Percentiles rank a stretch among this genome's conserved stretches.
These are phyloP conservation scores for Cephonodes hylas DNA, from an alignment of 2,888 invertebrate species.

Conservation along the genomic window DNA sequence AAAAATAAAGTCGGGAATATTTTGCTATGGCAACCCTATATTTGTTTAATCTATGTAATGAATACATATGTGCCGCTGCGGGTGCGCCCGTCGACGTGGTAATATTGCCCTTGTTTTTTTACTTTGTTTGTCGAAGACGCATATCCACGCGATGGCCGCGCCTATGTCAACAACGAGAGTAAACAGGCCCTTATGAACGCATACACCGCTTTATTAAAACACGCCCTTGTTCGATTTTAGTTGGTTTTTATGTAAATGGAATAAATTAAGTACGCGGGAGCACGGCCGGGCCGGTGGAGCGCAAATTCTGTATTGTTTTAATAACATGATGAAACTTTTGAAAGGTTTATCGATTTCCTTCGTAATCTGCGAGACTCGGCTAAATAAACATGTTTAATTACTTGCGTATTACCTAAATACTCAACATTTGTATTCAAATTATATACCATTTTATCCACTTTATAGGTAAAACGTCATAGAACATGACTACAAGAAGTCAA, in stretches of 20 bases:
- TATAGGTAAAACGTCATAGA: no score
- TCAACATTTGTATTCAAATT: no score
- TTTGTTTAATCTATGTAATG: slow-evolving; percentile 50
- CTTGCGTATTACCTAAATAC: background rate
- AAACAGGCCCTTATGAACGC: slow-evolving; percentile 75
- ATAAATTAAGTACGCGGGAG: slow-evolving; percentile 34
- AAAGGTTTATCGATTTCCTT: background rate
- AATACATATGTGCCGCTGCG: slow-evolving; percentile 22
- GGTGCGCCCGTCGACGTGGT: slow-evolving; percentile 15
- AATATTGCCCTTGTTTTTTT: slow-evolving; percentile 75
- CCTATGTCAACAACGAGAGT: slow-evolving; percentile 72
- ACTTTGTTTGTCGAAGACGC: slow-evolving; percentile 77
- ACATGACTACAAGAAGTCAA: no score
- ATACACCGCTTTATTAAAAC: slow-evolving; percentile 60
- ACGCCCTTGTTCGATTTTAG: slow-evolving; percentile 50
- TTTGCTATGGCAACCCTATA: slow-evolving; percentile 26
- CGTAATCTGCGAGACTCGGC: no score
- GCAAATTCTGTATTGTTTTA: slow-evolving; percentile 17
- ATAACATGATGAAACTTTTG: background rate
- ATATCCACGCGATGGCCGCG: slow-evolving; percentile 66
- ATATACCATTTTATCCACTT: no score
- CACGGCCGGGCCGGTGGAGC: slow-evolving; percentile 15
- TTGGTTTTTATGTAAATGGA: slow-evolving; percentile 46
- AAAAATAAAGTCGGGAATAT: slow-evolving; percentile 52
- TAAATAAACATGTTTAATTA: background rate